Conservation (phyloP, 2,888 invertebrate genomes). For the Nezara viridula region DNA sequence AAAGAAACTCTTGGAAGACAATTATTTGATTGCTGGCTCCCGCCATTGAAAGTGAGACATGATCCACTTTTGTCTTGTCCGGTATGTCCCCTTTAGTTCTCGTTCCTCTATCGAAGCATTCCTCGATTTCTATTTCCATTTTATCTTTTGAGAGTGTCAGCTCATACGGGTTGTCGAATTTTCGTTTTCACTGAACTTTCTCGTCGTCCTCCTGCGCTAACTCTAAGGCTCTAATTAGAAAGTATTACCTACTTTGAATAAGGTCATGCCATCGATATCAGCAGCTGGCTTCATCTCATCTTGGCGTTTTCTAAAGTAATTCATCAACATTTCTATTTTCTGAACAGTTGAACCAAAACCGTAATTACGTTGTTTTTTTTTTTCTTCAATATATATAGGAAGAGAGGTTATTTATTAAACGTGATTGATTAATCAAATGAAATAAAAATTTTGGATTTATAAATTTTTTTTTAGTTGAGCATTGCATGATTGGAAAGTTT, state of each 20-base stretch:
- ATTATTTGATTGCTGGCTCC: constrained; percentile 26
- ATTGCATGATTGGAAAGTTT: too few species aligned
- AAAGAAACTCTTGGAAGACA: not conserved
- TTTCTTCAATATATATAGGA: too few species aligned
- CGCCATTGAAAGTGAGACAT: constrained; percentile 19
- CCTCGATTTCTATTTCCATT: not conserved
- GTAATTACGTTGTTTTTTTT: too few species aligned
- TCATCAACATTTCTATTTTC: not conserved
- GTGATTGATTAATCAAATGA: too few species aligned
- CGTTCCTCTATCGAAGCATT: not conserved
- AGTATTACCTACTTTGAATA: not conserved
- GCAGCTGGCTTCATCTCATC: not conserved
- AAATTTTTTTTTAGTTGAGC: too few species aligned
- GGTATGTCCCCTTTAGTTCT: not conserved
- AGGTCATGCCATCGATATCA: not conserved
- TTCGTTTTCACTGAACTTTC: constrained; percentile 29
- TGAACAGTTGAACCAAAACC: too few species aligned
- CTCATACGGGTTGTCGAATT: not conserved
- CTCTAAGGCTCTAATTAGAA: not conserved
- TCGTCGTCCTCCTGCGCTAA: not conserved
- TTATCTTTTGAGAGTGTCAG: not conserved
- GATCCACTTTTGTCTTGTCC: constrained; percentile 11
- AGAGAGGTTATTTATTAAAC: too few species aligned
- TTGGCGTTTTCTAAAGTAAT: not conserved
- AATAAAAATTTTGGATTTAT: too few species aligned